Evolutionary conservation across 1,140 invertebrate genomes (phyloP).

Genomic region (Meloidogyne exigua): DNA sequence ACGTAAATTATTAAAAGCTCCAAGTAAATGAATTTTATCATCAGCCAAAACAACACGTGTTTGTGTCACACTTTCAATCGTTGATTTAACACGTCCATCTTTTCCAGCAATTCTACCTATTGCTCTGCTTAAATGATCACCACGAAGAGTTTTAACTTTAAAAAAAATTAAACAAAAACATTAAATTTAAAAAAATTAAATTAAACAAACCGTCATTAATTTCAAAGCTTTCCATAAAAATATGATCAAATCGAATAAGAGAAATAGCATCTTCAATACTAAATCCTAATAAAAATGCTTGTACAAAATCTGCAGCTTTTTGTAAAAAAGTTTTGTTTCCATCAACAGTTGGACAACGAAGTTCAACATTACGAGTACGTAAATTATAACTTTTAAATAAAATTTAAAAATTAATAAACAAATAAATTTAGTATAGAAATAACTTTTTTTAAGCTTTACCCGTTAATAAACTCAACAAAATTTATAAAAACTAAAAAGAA

Average conservation of each 20-base stretch:
- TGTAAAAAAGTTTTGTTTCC: constrained; percentile 84
- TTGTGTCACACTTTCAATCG: constrained; percentile 97
- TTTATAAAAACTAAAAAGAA: not conserved
- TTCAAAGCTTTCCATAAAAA: constrained; percentile 96
- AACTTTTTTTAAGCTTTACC: too few species aligned
- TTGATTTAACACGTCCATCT: constrained; percentile 92
- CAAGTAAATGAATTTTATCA: constrained; percentile 90
- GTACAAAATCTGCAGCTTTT: constrained; percentile 95
- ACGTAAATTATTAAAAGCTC: constrained; percentile 94
- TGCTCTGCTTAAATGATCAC: constrained; percentile 89
- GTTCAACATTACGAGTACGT: constrained; percentile 84
- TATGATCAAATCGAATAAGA: constrained; percentile 86
- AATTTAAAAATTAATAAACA: not conserved
- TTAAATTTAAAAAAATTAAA: constrained; percentile 4
- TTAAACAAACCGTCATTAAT: constrained; percentile 78
- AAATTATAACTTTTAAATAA: constrained; percentile 75
- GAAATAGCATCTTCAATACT: constrained; percentile 95
- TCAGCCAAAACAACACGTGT: constrained; percentile 96
- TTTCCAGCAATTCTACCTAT: constrained; percentile 95
- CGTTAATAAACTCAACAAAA: too few species aligned
- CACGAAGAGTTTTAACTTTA: constrained; percentile 84
- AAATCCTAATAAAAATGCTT: constrained; percentile 92
- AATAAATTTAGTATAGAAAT: not conserved
- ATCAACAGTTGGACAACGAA: constrained; percentile 67
- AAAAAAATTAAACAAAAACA: constrained; percentile 16